Evolutionary conservation across 2,888 invertebrate species (phyloP).

Genomic region (Callimorpha dominula): DNA sequence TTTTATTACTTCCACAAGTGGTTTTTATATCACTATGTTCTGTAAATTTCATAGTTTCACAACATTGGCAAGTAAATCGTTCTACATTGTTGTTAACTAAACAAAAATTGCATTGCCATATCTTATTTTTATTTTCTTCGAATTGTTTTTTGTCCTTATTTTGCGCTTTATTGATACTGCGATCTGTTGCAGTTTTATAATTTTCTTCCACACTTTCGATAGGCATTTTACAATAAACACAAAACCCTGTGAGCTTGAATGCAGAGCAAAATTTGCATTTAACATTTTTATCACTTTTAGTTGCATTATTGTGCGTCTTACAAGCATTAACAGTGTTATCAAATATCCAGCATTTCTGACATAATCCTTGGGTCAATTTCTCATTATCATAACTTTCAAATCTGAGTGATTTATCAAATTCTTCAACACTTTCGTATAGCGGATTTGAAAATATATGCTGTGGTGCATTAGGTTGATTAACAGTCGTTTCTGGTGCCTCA

Average conservation of each 20-base stretch:
- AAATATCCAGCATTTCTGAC: constrained; percentile 56
- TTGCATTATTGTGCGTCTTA: neutral
- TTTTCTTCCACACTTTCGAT: constrained; percentile 16
- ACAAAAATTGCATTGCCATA: constrained; percentile 68
- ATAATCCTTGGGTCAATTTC: neutral
- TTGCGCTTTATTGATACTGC: neutral
- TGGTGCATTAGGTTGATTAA: neutral
- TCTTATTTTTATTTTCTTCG: neutral
- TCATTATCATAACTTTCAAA: neutral
- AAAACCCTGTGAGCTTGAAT: constrained; percentile 55
- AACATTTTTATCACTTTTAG: neutral
- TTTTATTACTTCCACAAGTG: constrained; percentile 39
- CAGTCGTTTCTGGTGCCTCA: neutral
- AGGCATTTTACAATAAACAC: constrained; percentile 59
- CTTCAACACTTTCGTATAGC: neutral
- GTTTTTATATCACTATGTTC: constrained; percentile 36
- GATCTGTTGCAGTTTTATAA: neutral
- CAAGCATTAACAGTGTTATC: constrained; percentile 25
- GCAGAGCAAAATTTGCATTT: constrained; percentile 66
- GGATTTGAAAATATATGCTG: neutral
- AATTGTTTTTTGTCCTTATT: neutral
- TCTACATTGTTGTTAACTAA: constrained; percentile 55
- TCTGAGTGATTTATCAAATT: neutral
- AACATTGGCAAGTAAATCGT: constrained; percentile 62
- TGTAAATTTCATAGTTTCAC: constrained; percentile 51